phyloP scores from a whole-genome alignment of 2,888 invertebrate species.

The Nephrocerus scutellatus region DNA sequence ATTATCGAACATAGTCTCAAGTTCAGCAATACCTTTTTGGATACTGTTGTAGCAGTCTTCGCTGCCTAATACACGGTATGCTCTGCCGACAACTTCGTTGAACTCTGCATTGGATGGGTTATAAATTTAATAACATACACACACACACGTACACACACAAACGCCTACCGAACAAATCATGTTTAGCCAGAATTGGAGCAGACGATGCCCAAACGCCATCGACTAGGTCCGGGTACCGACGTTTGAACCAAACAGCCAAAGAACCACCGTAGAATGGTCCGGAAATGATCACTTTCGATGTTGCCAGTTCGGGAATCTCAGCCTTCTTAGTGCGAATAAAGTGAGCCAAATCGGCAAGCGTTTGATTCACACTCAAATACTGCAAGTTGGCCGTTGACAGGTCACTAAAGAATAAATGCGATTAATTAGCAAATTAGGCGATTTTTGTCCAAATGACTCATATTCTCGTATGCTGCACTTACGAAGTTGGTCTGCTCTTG shows the following conservation, averaged over 20 bases:
- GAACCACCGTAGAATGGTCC: slow-evolving; percentile 64
- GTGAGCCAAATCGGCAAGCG: slow-evolving; percentile 59
- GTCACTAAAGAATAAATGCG: too few species aligned
- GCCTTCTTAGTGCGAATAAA: slow-evolving; percentile 53
- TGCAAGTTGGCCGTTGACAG: slow-evolving; percentile 54
- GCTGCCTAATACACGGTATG: slow-evolving; percentile 38
- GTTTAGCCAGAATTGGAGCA: slow-evolving; percentile 58
- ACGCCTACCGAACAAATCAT: slow-evolving; percentile 53
- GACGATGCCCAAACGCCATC: slow-evolving; percentile 58
- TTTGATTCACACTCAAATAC: slow-evolving; percentile 58
- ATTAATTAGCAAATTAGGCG: too few species aligned
- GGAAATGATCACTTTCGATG: slow-evolving; percentile 51
- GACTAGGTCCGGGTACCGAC: slow-evolving; percentile 58
- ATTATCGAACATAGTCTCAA: slow-evolving; percentile 35
- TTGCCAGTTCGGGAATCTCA: slow-evolving; percentile 33
- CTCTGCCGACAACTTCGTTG: slow-evolving; percentile 41
- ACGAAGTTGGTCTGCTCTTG: slow-evolving; percentile 62
- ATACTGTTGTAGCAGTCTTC: slow-evolving; percentile 38
- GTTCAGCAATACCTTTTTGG: slow-evolving; percentile 35
- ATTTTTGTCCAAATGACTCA: too few species aligned
- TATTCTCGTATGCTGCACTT: too few species aligned
- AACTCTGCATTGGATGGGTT: too few species aligned
- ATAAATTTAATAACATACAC: too few species aligned
- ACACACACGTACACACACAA: too few species aligned
- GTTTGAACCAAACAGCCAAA: slow-evolving; percentile 62